Evolutionary conservation across 2,797 vertebrate genomes (phyloP).

Genomic region (Acrocephalus scirpaceus): DNA sequence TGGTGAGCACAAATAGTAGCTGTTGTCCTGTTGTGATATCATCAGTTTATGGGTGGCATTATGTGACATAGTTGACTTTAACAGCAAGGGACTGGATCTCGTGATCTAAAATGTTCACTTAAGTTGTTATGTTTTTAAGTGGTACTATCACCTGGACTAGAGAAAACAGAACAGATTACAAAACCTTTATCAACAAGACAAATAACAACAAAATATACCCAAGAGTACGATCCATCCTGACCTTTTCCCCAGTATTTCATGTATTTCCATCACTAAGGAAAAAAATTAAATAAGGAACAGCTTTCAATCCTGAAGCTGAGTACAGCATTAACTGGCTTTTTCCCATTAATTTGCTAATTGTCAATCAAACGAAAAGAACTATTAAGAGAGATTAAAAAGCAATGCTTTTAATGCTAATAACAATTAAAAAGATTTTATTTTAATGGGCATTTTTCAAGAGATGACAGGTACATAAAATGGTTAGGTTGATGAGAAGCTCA

Average conservation of each 20-base stretch:
- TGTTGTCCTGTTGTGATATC: not conserved
- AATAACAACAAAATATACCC: not conserved
- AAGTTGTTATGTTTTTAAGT: not conserved
- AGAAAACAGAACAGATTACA: not conserved
- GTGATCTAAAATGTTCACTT: not conserved
- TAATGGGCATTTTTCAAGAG: conserved; percentile 38
- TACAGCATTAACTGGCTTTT: conserved; percentile 18
- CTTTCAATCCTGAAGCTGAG: not conserved
- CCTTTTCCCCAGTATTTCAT: not conserved
- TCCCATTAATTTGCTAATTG: conserved; percentile 32
- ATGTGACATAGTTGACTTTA: not conserved
- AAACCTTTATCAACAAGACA: not conserved
- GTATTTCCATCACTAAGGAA: not conserved
- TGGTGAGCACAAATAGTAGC: not conserved
- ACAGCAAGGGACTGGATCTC: accelerated
- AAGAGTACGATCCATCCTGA: not conserved
- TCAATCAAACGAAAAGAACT: conserved; percentile 25
- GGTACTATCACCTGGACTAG: not conserved
- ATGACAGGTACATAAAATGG: not conserved
- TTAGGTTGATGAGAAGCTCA: not conserved
- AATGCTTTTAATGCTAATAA: not conserved
- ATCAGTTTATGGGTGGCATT: not conserved
- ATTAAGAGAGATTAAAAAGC: conserved; percentile 1
- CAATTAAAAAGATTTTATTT: conserved; percentile 27
- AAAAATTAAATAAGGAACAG: not conserved